These are phyloP conservation scores for Bolborhynchus lineola DNA, from an alignment of 2,113 vertebrate genomes.

Conservation along the genomic window DNA sequence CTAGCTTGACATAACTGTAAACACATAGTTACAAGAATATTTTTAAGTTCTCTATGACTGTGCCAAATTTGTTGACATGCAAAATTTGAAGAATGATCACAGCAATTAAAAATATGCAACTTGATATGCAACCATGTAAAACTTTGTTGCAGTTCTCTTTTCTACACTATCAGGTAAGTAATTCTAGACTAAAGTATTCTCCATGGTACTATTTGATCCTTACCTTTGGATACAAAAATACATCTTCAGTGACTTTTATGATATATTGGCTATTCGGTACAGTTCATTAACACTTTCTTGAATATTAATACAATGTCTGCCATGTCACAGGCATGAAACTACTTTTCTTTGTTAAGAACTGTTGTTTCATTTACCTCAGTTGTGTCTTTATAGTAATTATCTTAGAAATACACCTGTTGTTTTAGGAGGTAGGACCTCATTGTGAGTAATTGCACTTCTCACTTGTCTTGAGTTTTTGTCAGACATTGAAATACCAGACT, in stretches of 20 bases:
- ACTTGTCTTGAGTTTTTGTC: background rate
- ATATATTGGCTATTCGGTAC: background rate
- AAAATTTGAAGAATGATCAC: background rate
- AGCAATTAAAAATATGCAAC: background rate
- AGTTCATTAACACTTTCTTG: background rate
- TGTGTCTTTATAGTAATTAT: background rate
- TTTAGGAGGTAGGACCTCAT: background rate
- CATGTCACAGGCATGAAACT: background rate
- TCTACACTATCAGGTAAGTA: background rate
- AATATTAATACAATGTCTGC: background rate
- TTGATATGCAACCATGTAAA: background rate
- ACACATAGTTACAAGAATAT: background rate
- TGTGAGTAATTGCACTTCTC: background rate
- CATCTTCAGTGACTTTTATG: background rate
- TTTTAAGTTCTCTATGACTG: background rate
- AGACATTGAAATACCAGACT: background rate
- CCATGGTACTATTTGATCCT: background rate
- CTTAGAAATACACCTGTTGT: background rate
- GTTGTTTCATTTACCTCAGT: background rate
- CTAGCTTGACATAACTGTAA: background rate
- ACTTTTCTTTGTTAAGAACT: background rate
- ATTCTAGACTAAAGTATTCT: background rate
- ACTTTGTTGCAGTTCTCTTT: background rate
- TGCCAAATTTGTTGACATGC: background rate
- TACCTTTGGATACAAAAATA: background rate